Evolutionary conservation across 2,113 vertebrate genomes (phyloP), one percentile per base, ranked within the genome.

Genomic region (Pholis gunnellus): DNA sequence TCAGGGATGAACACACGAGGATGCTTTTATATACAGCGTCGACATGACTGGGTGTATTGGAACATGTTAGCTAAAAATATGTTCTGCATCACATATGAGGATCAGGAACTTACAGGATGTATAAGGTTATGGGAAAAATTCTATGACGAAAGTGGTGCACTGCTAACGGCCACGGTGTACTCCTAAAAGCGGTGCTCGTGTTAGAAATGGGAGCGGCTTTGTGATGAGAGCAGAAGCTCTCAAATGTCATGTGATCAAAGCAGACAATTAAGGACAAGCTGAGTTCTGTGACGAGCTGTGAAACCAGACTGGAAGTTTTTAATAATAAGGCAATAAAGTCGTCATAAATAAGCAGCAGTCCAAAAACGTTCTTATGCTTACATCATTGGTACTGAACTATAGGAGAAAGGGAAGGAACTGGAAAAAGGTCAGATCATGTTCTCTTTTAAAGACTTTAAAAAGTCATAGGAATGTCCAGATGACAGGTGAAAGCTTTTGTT

Each of bases 401-500:
- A 34, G 38, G 44, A 64, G 9, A 72, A 38, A 68, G 25, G 9
- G n/a, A 44, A 69, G 56, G 71, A 87, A 82, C 34, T 64, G 20
- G 20, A 40, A 34, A 75, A 57, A 69, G 3, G 34, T 3, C 1
- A 64, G 34, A n/a, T 42, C 0, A n/a, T 22, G 15, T 72, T 73
- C n/a, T 63, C 36, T 66, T 81, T 70, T 1, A 29, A 54, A 73
- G 66, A 63, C 22, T 20, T 0, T 13, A 20, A 36, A 57, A 20
- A 14, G 31, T 15, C 61, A 66, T 38, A 63, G 38, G 48, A 80
- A 61, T 66, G 9, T 31, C 64, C 68, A 75, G 29, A 27, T 63
- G 15, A 29, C 3, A 64, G 7, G 9, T 69, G 36, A 69, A 65
- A 72, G 31, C 0, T 44, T 50, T 74, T 29, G 22, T 46, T 78